Conservation (phyloP, 2,797 vertebrate species). For the Oreonectes daqikongensis region DNA sequence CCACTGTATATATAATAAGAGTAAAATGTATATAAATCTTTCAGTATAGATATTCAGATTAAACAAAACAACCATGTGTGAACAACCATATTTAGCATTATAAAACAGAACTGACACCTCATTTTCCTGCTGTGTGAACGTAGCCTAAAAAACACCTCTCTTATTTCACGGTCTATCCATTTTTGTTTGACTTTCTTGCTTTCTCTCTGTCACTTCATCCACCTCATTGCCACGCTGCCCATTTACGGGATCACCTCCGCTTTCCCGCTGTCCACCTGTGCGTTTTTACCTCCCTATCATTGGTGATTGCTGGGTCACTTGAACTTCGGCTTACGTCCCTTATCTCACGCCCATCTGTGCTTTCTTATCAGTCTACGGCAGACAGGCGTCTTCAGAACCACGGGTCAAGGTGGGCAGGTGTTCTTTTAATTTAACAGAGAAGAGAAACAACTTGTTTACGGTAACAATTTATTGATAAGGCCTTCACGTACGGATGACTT, state of each 20-base stretch:
- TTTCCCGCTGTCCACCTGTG: conserved; percentile 28
- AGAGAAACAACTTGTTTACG: conserved; percentile 66
- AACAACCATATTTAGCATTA: no score
- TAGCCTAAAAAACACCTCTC: neutral
- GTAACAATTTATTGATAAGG: conserved; percentile 67
- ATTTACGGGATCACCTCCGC: conserved; percentile 1
- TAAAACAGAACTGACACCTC: no score
- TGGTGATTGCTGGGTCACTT: conserved; percentile 65
- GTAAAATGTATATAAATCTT: no score
- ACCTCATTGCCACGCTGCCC: conserved; percentile 18
- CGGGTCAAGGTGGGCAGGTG: conserved; percentile 69
- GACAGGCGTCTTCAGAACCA: conserved; percentile 60
- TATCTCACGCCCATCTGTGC: conserved; percentile 69
- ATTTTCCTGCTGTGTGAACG: conserved; percentile 1
- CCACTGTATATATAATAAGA: no score
- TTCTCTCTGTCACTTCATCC: conserved; percentile 9
- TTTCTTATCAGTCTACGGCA: conserved; percentile 70
- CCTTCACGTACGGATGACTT: conserved; percentile 49
- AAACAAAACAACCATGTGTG: no score
- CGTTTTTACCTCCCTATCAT: conserved; percentile 22
- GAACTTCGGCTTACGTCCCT: conserved; percentile 66
- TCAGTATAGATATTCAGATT: no score
- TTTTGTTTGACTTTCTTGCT: conserved; percentile 29
- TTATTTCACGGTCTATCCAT: conserved; percentile 14
- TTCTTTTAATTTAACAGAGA: conserved; percentile 68